Evolutionary conservation across 2,888 invertebrate species (phyloP), one percentile per base, ranked within the genome.

Genomic region (Dryobota labecula): DNA sequence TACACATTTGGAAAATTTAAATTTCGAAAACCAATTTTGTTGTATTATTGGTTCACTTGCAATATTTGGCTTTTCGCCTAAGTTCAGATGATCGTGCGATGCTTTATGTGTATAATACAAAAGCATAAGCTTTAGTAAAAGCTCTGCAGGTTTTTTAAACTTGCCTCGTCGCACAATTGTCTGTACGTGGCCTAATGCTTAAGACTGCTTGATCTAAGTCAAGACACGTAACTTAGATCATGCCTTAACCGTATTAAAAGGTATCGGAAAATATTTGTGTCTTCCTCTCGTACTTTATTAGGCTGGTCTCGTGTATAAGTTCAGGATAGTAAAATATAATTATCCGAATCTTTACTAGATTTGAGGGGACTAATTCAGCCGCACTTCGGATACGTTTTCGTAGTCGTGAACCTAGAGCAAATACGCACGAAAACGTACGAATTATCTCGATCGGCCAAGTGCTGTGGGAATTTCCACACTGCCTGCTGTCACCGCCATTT

Each of bases 21-120:
- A 69, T n/a, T 47, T 27, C 0, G 43, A n/a, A 51, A 75, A 20
- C n/a, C 11, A 30, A 27, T 6, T 30, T 27, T 13, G 65, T 43
- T 63, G 18, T 43, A 13, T 15, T 5, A 54, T 56, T 61, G 47
- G n/a, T 65, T 62, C 47, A 78, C 78, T 62, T 65, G 78, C 70
- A 64, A 82, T 73, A 73, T 78, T 82, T 82, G 67, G 79, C 79
- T 79, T 79, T 58, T 62, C 6, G 65, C 24, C 56, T 64, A 2
- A 11, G 43, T 78, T 67, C 30, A 67, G 47, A 56, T 65, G 53
- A 15, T 58, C 33, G 33, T 57, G 30, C 8, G 61, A 65, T 56
- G 75, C 38, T 53, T 78, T 18, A 36, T 47, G 36, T 70, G 77
- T 54, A 76, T 45, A 72, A 18, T 41, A 18, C 4, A 18, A 33